A percentile compares a stretch with the other conserved stretches of the same genome.
phyloP scores from a whole-genome alignment of 2,113 vertebrate species.

The Coryphaenoides rupestris region DNA sequence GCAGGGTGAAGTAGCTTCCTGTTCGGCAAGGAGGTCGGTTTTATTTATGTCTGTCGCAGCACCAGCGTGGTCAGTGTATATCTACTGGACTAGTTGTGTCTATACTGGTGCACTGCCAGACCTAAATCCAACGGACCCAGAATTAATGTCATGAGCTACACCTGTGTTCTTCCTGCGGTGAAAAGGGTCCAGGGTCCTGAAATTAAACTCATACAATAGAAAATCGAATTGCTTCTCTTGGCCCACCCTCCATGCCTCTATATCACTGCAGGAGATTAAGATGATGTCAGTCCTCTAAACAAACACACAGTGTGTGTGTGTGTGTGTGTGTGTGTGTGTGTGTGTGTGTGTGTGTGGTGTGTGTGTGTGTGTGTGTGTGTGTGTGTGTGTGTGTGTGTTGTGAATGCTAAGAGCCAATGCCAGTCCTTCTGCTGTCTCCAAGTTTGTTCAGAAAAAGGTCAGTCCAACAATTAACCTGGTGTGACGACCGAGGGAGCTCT shows the following conservation, averaged over 20 bases:
- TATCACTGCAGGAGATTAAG: conserved; percentile 45
- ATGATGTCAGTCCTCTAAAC: conserved; percentile 15
- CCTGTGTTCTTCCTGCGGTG: no score
- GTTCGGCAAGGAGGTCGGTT: no score
- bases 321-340: conserved; percentile 8
- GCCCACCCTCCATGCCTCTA: conserved; percentile 34
- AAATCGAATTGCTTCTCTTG: conserved; percentile 34
- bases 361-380: conserved; percentile 16
- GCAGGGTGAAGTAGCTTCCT: no score
- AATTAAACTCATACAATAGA: conserved; percentile 21
- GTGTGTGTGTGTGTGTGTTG: conserved; percentile 33
- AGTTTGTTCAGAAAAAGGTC: conserved; percentile 58
- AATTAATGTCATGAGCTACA: no score
- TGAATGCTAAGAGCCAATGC: conserved; percentile 8
- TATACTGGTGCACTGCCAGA: no score
- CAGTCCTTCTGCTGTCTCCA: conserved; percentile 44
- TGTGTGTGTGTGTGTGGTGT: conserved; percentile 10
- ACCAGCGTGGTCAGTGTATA: no score
- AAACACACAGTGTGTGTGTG: neutral
- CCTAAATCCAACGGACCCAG: no score
- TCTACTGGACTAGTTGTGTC: no score
- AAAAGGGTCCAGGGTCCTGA: no score
- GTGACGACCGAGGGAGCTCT: conserved; percentile 40
- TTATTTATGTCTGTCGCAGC: no score
- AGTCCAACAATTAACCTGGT: conserved; percentile 68